phyloP scores from a whole-genome alignment of 2,888 invertebrate species.

The Eristalis pertinax region DNA sequence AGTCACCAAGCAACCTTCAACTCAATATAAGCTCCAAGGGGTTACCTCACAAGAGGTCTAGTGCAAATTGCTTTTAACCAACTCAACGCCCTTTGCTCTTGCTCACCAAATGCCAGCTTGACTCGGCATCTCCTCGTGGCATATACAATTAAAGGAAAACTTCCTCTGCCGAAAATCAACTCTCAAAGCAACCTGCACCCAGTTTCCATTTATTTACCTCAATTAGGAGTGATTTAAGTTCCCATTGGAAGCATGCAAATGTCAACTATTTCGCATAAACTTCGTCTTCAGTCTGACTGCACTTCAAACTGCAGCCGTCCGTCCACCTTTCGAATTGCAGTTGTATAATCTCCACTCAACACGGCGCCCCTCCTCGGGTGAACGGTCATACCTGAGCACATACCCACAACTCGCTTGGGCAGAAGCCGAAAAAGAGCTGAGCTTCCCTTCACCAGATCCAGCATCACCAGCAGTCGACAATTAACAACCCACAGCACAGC shows the following conservation, averaged over 20 bases:
- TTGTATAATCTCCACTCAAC: neutral
- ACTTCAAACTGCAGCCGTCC: neutral
- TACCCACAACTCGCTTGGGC: too few relatives aligned
- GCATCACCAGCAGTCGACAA: neutral
- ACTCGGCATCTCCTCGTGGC: too few relatives aligned
- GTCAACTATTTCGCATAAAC: neutral
- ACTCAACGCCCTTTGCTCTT: too few relatives aligned
- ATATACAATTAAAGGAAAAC: too few relatives aligned
- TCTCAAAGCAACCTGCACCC: neutral
- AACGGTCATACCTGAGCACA: neutral
- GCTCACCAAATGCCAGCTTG: too few relatives aligned
- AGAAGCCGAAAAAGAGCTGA: neutral
- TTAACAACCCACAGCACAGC: neutral
- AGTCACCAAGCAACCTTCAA: too few relatives aligned
- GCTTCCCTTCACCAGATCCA: neutral
- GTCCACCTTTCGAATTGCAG: neutral
- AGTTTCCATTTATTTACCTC: neutral
- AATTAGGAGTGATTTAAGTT: neutral
- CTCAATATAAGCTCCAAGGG: too few relatives aligned
- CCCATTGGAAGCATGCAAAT: neutral
- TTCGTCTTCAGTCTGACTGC: neutral
- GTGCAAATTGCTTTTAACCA: too few relatives aligned
- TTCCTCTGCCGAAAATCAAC: neutral
- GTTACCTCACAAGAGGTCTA: too few relatives aligned
- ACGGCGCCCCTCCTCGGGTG: neutral